Evolutionary conservation across 2,888 invertebrate species (phyloP), one percentile per base, ranked within the genome.

Genomic region (Cheilosia vulpina): DNA sequence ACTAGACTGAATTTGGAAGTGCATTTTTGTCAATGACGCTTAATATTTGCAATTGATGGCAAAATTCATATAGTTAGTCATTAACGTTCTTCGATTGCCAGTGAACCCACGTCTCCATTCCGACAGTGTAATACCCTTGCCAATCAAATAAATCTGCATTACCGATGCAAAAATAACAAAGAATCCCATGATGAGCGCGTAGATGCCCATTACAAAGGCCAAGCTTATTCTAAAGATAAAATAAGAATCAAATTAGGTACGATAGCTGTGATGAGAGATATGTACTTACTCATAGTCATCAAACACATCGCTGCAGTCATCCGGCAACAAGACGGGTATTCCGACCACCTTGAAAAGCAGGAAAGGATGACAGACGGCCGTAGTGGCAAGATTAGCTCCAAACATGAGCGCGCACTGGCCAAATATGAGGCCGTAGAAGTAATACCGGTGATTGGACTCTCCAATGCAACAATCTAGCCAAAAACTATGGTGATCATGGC

Each of bases 401-500:
- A 96, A 95, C 52, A 95, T 89, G 68, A 97, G 92, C 31, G 96
- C 94, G 17, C 93, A 93, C 69, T 96, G 93, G 5, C 95, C 95
- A 88, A 95, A 94, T 60, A 95, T 89, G 78, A 96, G 93, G 21
- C 96, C 95, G 65, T 94, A 91, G 62, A 97, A 90, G 90, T 96
- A 98, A 91, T 95, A 95, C 65, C 94, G 93, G 88, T 96, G 95
- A 91, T 98, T 98, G 79, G 94, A 94, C 87, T 94, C 94, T 13
- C 97, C 96, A 87, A 98, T 94, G 91, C 98, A 98, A 90, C 96
- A 97, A 89, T 96, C 95, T 92, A 97, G 93, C 96, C 96, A 97
- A 90, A 95, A 95, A 90, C 97, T 96, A 92, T 96, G 96, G 92
- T 96, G 96, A 90, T 96, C 96, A 88, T 96, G 94, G 87, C 95